These are phyloP conservation scores for Ooceraea biroi DNA, from an alignment of 1,140 invertebrate species.

Conservation along the genomic window DNA sequence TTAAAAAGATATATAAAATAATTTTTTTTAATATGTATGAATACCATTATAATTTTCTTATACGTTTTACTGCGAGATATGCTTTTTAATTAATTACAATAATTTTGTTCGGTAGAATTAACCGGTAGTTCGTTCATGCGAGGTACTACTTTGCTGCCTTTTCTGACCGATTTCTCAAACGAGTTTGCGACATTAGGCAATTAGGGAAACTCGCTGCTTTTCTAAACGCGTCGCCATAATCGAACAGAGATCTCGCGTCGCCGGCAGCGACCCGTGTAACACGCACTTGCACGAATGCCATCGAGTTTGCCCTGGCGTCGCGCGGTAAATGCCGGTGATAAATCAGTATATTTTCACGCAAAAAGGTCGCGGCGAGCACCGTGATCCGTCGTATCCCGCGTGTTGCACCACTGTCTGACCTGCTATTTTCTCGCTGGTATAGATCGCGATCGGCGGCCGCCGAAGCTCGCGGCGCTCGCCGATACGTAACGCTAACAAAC, in stretches of 20 bases:
- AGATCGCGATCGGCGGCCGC: slow-evolving; percentile 38
- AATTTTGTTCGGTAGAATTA: too few relatives aligned
- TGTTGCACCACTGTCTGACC: slow-evolving; percentile 22
- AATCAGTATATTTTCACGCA: slow-evolving; percentile 36
- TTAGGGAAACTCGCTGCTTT: not conserved
- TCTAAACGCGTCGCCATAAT: not conserved
- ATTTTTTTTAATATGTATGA: too few relatives aligned
- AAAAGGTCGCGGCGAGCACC: not conserved
- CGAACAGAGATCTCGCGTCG: slow-evolving; percentile 14
- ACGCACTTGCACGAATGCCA: not conserved
- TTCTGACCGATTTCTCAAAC: too few relatives aligned
- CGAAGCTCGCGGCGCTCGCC: slow-evolving; percentile 3
- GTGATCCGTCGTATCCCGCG: slow-evolving; percentile 27
- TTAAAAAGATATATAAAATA: too few relatives aligned
- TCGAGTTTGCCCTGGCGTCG: not conserved
- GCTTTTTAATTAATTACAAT: too few relatives aligned
- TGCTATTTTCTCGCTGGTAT: slow-evolving; percentile 36
- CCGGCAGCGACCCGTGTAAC: not conserved
- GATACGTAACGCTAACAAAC: slow-evolving; percentile 37
- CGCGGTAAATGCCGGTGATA: slow-evolving; percentile 31
- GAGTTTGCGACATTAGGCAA: not conserved
- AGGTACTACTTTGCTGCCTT: too few relatives aligned
- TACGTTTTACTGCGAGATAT: too few relatives aligned
- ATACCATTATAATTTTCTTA: too few relatives aligned
- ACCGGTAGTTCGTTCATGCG: too few relatives aligned